A percentile compares a stretch with the other conserved stretches of the same genome.
These are phyloP conservation scores for Blennius ocellaris DNA, from an alignment of 2,113 vertebrate genomes.

Conservation along the genomic window DNA sequence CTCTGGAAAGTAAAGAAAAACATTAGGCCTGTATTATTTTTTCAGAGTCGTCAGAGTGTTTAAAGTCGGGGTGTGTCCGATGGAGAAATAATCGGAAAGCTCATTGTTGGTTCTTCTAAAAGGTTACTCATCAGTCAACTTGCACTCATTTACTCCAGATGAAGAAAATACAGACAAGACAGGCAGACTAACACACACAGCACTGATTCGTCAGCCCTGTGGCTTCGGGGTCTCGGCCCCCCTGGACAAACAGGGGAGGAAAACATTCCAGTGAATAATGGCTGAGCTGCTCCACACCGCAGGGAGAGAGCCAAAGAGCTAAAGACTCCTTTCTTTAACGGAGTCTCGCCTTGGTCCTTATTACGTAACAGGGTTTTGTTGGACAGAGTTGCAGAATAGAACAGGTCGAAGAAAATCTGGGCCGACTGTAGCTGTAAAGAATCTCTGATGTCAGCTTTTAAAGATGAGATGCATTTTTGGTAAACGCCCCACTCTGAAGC, in stretches of 20 bases:
- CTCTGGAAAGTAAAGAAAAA: no score
- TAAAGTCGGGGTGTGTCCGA: neutral
- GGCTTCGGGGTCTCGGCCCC: constrained; percentile 36
- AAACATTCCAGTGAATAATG: constrained; percentile 69
- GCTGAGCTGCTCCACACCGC: constrained; percentile 48
- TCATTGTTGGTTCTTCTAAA: constrained; percentile 17
- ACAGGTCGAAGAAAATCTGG: constrained; percentile 40
- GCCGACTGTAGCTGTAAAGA: constrained; percentile 21
- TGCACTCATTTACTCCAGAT: constrained; percentile 37
- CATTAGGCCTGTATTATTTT: neutral
- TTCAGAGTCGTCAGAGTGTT: neutral
- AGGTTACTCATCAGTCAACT: constrained; percentile 40
- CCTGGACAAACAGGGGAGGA: constrained; percentile 61
- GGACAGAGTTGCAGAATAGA: constrained; percentile 42
- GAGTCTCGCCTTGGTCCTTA: constrained; percentile 49
- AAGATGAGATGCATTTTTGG: constrained; percentile 35
- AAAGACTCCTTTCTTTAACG: constrained; percentile 58
- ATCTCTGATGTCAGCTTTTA: constrained; percentile 44
- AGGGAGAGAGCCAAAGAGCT: constrained; percentile 54
- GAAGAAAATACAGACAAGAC: constrained; percentile 35
- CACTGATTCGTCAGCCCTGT: constrained; percentile 25
- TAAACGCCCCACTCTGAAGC: constrained; percentile 38
- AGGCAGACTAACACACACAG: constrained; percentile 23
- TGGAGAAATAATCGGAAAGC: neutral
- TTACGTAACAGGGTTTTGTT: constrained; percentile 68